Conservation (phyloP, 2,888 invertebrate species). For the Oeneis ivallda region DNA sequence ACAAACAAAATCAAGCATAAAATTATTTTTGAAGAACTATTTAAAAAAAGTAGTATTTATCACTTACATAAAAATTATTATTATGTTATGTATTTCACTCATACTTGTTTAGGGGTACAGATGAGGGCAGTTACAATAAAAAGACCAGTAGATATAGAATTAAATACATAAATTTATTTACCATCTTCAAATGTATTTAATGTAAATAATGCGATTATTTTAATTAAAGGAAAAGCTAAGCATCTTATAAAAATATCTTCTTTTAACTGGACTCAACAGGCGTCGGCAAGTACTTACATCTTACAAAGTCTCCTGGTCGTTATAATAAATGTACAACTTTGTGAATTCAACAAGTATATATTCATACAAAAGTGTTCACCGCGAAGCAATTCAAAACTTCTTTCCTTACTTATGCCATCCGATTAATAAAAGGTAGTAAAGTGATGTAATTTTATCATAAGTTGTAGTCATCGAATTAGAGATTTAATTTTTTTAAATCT, state of each 20-base stretch:
- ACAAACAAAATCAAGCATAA: too few relatives aligned
- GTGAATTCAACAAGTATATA: slow-evolving; percentile 47
- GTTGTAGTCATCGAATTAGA: too few relatives aligned
- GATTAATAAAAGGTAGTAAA: too few relatives aligned
- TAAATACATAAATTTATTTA: slow-evolving; percentile 77
- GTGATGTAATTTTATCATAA: too few relatives aligned
- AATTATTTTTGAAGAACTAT: too few relatives aligned
- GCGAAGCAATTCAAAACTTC: slow-evolving; percentile 39
- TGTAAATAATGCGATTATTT: slow-evolving; percentile 78
- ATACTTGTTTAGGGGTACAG: not conserved
- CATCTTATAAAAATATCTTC: slow-evolving; percentile 80
- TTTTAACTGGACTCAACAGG: slow-evolving; percentile 65
- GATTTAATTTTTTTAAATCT: too few relatives aligned
- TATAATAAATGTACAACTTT: slow-evolving; percentile 42
- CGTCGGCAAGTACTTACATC: slow-evolving; percentile 57
- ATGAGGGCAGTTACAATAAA: not conserved
- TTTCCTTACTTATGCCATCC: slow-evolving; percentile 17
- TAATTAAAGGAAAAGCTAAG: slow-evolving; percentile 77
- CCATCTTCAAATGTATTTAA: slow-evolving; percentile 61
- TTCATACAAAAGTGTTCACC: slow-evolving; percentile 47
- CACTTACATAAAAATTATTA: too few relatives aligned
- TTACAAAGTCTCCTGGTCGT: slow-evolving; percentile 41
- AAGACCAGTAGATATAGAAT: slow-evolving; percentile 7
- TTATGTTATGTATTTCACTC: too few relatives aligned
- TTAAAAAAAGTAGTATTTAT: too few relatives aligned